Evolutionary conservation across 2,113 vertebrate species (phyloP).

Genomic region (Hypocryptadius cinnamomeus): DNA sequence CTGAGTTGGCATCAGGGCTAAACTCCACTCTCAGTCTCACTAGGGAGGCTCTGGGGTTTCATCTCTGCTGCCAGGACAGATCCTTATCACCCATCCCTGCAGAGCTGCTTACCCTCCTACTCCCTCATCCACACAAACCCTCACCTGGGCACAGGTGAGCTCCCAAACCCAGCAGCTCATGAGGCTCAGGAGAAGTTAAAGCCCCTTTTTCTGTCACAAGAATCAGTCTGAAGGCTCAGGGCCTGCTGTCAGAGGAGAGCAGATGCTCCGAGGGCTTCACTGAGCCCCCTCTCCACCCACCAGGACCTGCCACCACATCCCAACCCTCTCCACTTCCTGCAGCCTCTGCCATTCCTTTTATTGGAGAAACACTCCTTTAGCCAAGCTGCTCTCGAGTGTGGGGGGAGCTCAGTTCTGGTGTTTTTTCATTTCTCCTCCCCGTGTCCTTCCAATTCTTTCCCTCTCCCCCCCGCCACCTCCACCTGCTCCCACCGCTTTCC

Average conservation of each 20-base stretch:
- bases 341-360: not conserved
- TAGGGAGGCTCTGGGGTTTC: not conserved
- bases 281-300: not conserved
- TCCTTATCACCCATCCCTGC: not conserved
- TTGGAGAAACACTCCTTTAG: not conserved
- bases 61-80: too few species aligned
- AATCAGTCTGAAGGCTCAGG: not conserved
- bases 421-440: not conserved
- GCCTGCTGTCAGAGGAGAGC: not conserved
- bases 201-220: not conserved
- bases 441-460: not conserved
- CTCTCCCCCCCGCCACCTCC: not conserved
- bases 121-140: not conserved
- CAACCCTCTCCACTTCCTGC: not conserved
- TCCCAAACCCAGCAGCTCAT: not conserved
- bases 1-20: not conserved
- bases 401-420: not conserved
- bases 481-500: constrained; percentile 28
- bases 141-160: not conserved
- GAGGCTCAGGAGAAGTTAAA: not conserved
- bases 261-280: not conserved
- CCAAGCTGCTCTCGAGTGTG: not conserved
- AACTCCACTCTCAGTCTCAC: fast-evolving
- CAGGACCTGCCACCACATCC: not conserved
- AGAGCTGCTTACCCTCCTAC: not conserved